Base-by-base conservation (phyloP, 2,113 vertebrate genomes). In the Myrmecophaga tridactyla region DNA sequence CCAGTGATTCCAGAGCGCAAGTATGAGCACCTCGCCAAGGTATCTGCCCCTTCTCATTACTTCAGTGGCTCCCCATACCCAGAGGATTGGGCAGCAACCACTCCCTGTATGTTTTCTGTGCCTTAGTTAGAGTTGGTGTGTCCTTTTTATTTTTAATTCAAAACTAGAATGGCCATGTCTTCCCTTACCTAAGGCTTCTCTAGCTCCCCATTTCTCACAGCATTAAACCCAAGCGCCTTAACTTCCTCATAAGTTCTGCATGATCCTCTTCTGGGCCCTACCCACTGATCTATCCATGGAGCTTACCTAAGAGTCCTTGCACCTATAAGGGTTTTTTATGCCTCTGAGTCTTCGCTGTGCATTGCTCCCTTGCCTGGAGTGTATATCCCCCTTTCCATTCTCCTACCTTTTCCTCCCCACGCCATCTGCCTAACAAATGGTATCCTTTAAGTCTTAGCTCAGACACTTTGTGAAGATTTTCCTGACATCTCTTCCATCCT, bases 1-100 rank as follows among this genome's bases (percentile, higher is more conserved):
- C 99, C 99, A 1, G 97, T 99, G 90, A 99, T 99, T 91, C 99
- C 99, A 84, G 98, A 99, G 94, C 98, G 99, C 98, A 99, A 98
- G 97, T 99, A 99, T 96, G 98, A 99, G 95, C 98, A 98, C 95
- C 97, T 98, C 12, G 97, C 98, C 73, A 99, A 99, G 99, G 99
- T 99, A 98, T 53, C 95, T 78, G 89, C 65, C 72, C 62, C 78
- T 8, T 18, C 58, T 23, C 13, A 36, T 36, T 2, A 14, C 80
- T 73, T 60, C 65, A 13, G 75, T 15, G 72, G 48, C 77, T 51
- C 72, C 75, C 7, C 4, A n/a, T 62, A 4, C 46, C 29, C n/a
- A 11, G 0, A 48, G 29, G 27, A 7, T 4, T n/a, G 31, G 85
- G 78, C 58, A n/a, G 63, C 25, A 34, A 0, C 51, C 53, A 21